Evolutionary conservation across 2,797 vertebrate species (phyloP).

Genomic region (Paguma larvata): DNA sequence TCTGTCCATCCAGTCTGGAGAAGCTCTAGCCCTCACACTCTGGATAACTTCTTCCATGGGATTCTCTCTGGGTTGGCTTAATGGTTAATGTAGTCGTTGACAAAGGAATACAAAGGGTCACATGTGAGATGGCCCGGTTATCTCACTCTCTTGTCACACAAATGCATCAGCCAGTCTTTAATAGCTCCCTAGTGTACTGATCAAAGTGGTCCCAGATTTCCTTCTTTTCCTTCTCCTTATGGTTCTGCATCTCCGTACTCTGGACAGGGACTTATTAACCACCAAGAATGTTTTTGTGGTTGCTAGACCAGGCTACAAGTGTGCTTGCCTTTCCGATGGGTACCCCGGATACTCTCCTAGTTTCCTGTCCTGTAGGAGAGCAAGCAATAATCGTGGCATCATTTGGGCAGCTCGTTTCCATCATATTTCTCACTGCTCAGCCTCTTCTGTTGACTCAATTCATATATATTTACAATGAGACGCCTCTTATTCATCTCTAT

Average conservation of each 20-base stretch:
- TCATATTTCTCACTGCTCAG: not conserved
- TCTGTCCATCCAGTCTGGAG: not conserved
- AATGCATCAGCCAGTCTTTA: not conserved
- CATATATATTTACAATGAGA: not conserved
- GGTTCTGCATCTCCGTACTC: not conserved
- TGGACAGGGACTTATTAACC: not conserved
- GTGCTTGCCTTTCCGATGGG: not conserved
- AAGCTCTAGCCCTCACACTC: not conserved
- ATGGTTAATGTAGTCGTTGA: not conserved
- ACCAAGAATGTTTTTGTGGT: not conserved
- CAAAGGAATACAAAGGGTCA: not conserved
- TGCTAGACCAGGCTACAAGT: not conserved
- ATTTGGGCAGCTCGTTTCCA: not conserved
- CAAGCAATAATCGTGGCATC: not conserved
- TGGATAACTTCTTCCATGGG: not conserved
- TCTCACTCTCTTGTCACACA: not conserved
- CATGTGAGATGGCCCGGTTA: not conserved
- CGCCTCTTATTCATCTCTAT: not conserved
- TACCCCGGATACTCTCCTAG: not conserved
- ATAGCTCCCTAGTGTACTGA: not conserved
- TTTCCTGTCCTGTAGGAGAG: not conserved
- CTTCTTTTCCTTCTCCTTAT: not conserved
- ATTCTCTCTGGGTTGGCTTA: not conserved
- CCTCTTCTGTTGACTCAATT: not conserved
- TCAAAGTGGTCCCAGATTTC: not conserved